Evolutionary conservation across 2,797 vertebrate genomes (phyloP), one percentile per base, ranked within the genome.

Genomic region (Sciurus carolinensis): DNA sequence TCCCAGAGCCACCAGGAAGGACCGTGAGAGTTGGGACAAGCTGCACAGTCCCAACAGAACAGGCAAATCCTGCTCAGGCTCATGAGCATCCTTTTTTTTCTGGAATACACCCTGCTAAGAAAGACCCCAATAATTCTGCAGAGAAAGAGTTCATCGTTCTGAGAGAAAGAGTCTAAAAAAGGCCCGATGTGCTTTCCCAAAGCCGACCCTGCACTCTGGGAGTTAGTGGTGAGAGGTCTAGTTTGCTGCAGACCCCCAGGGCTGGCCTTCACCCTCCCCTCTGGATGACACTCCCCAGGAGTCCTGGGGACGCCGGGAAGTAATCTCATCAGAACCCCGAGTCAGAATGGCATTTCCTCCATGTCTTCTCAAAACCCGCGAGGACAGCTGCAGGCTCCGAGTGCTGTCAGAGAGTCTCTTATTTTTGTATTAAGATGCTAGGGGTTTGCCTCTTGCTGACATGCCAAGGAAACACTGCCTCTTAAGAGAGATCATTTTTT

Each of bases 371-470:
- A 26, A 94, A 94, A 20, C 5, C 89, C 62, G 81, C 83, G 67
- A 89, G 85, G 79, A 83, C 26, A 33, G 75, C 73, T 30, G 28
- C 59, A 66, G 13, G 39, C 22, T 64, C 26, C 7, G 0, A 59
- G 62, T 2, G 20, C 90, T 94, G 57, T 69, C 64, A 71, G 36
- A 50, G n/a, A 12, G 67, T 15, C 62, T 39, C 42, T 0, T 57
- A 62, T 64, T 88, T 92, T 54, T 82, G 44, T 83, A 94, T 83
- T 47, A 72, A 83, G 95, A 95, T 80, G 67, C 39, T 59, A 28
- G 5, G 39, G 82, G 80, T 54, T 92, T 59, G 52, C 66, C 15
- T 71, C 44, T 67, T 76, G 75, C 75, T 24, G 57, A 57, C 52
- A 62, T 28, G 39, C 75, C 66, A 28, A 75, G 69, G 52, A 88